A percentile compares a stretch with the other conserved stretches of the same genome.
Conservation (phyloP, 2,888 invertebrate species). For the Osmoderma eremita region DNA sequence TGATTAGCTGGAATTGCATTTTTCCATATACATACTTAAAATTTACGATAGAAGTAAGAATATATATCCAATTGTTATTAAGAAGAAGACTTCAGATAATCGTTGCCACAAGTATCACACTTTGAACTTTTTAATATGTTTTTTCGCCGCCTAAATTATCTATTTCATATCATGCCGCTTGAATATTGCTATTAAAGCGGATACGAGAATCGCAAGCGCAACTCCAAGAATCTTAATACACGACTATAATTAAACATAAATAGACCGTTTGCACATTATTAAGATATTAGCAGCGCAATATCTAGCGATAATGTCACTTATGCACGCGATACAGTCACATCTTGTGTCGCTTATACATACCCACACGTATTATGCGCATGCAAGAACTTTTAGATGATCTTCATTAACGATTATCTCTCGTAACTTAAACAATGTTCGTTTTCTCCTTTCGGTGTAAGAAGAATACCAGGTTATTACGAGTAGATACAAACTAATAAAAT, state of each 20-base stretch:
- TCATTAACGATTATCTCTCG: not conserved
- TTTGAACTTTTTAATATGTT: slow-evolving; percentile 23
- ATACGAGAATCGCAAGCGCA: slow-evolving; percentile 16
- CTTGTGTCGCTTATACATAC: not conserved
- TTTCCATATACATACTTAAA: too few relatives aligned
- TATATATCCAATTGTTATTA: too few relatives aligned
- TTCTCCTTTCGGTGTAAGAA: too few relatives aligned
- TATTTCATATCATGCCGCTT: slow-evolving; percentile 29
- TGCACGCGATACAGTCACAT: slow-evolving; percentile 34
- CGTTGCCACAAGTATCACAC: slow-evolving; percentile 8
- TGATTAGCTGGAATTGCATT: too few relatives aligned
- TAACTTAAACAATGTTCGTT: too few relatives aligned
- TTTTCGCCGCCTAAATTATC: slow-evolving; percentile 12
- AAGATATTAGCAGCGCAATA: slow-evolving; percentile 37
- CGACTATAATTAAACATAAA: slow-evolving; percentile 38
- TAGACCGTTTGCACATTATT: slow-evolving; percentile 39
- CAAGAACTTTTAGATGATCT: not conserved
- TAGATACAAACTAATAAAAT: too few relatives aligned
- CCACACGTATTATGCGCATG: not conserved
- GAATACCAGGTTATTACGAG: too few relatives aligned
- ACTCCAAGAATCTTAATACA: slow-evolving; percentile 32
- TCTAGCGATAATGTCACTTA: slow-evolving; percentile 29
- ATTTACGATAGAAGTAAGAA: too few relatives aligned
- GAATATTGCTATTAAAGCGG: slow-evolving; percentile 21
- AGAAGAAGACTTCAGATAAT: slow-evolving; percentile 8